A percentile compares a stretch with the other conserved stretches of the same genome.
phyloP scores from a whole-genome alignment of 2,113 vertebrate species.

The Anolis carolinensis region DNA sequence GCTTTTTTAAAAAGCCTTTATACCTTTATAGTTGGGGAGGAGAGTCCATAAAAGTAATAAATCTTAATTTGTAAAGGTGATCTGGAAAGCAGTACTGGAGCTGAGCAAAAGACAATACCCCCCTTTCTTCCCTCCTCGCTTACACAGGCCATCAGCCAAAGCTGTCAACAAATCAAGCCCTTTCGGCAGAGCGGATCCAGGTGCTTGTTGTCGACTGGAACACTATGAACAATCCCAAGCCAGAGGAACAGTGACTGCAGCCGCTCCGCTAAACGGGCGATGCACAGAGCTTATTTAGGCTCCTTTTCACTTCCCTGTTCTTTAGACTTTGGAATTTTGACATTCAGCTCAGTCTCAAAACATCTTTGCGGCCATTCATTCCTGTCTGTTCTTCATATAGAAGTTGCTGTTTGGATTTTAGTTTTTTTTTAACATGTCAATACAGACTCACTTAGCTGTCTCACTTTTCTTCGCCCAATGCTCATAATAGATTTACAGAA shows the following conservation, averaged over 20 bases:
- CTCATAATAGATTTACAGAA: constrained; percentile 62
- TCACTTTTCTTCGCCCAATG: constrained; percentile 47
- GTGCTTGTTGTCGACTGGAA: constrained; percentile 55
- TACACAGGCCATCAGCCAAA: constrained; percentile 58
- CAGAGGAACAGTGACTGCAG: constrained; percentile 42
- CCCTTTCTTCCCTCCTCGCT: constrained; percentile 57
- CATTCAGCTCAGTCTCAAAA: constrained; percentile 47
- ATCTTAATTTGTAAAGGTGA: constrained; percentile 35
- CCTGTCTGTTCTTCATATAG: constrained; percentile 36
- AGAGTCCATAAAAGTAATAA: constrained; percentile 38
- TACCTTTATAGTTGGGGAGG: constrained; percentile 18
- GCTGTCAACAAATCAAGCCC: constrained; percentile 60
- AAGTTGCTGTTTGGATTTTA: constrained; percentile 31
- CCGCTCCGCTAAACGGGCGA: constrained; percentile 32
- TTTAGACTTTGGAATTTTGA: constrained; percentile 15
- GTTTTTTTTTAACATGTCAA: constrained; percentile 54
- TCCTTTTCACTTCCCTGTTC: constrained; percentile 35
- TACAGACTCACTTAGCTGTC: constrained; percentile 65
- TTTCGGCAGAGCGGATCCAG: constrained; percentile 53
- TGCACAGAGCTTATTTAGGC: constrained; percentile 27
- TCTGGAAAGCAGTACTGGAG: constrained; percentile 36
- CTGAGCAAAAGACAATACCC: constrained; percentile 45
- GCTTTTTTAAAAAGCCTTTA: constrained; percentile 19
- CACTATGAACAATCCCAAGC: constrained; percentile 38
- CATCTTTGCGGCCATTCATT: constrained; percentile 56